phyloP scores from a whole-genome alignment of 2,888 invertebrate species.

The Cataglyphis livida region DNA sequence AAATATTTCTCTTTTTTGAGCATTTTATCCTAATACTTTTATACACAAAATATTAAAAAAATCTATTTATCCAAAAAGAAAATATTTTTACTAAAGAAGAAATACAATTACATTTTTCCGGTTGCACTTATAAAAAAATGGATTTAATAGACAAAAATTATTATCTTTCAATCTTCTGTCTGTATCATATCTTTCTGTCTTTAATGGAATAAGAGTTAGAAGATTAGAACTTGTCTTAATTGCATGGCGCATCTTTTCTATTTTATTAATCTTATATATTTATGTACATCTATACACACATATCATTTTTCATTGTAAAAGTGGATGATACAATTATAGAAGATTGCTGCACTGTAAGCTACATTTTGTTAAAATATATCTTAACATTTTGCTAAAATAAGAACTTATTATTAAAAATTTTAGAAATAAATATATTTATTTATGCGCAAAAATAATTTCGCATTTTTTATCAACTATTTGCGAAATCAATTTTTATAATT shows the following conservation, averaged over 20 bases:
- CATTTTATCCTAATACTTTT: too few relatives aligned
- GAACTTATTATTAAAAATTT: not conserved
- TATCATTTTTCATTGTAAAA: not conserved
- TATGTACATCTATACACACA: not conserved
- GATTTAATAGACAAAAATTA: too few relatives aligned
- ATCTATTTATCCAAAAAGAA: too few relatives aligned
- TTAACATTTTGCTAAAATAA: not conserved
- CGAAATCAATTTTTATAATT: slow-evolving; percentile 33
- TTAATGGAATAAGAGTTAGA: too few relatives aligned
- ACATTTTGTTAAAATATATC: not conserved
- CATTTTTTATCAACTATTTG: not conserved
- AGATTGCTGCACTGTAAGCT: not conserved
- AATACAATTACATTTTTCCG: too few relatives aligned
- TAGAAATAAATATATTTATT: not conserved
- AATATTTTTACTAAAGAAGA: too few relatives aligned
- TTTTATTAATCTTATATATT: not conserved
- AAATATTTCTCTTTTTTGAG: too few relatives aligned
- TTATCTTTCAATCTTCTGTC: too few relatives aligned
- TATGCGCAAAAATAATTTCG: not conserved
- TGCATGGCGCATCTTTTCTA: not conserved
- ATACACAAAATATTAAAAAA: too few relatives aligned
- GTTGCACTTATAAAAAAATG: too few relatives aligned
- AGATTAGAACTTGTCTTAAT: too few relatives aligned
- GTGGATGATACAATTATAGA: not conserved
- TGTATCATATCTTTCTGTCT: too few relatives aligned